Percentiles rank a stretch among this genome's conserved stretches.
These are phyloP conservation scores for Macrosoma leucophasiata DNA, from an alignment of 2,888 invertebrate species.

Conservation along the genomic window DNA sequence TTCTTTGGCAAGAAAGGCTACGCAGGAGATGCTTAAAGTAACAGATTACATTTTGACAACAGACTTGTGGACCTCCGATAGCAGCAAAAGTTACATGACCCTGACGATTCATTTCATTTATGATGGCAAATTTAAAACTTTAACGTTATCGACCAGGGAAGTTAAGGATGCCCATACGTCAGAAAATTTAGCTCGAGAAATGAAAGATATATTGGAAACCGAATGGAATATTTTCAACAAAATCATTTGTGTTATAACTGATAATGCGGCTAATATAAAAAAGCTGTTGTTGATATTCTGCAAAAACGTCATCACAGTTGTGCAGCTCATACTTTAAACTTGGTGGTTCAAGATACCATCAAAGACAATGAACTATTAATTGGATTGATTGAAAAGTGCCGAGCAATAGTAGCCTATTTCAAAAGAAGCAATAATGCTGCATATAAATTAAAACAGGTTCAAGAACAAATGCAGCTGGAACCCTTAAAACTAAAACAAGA, in stretches of 20 bases:
- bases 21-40: constrained; percentile 16
- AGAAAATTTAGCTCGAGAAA: constrained; percentile 15
- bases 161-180: constrained; percentile 9
- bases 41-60: constrained; percentile 16
- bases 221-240: constrained; percentile 20
- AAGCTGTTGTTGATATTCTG: constrained; percentile 14
- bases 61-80: constrained; percentile 16
- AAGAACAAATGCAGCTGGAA: constrained; percentile 22
- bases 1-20: constrained; percentile 18
- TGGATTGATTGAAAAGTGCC: constrained; percentile 10
- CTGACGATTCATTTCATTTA: constrained; percentile 18
- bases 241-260: constrained; percentile 18
- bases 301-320: neutral
- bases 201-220: constrained; percentile 16
- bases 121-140: constrained; percentile 12
- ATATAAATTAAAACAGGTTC: constrained; percentile 14
- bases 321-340: constrained; percentile 1
- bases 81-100: constrained; percentile 8
- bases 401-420: constrained; percentile 5
- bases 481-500: constrained; percentile 18
- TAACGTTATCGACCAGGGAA: constrained; percentile 14
- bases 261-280: constrained; percentile 20
- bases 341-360: constrained; percentile 4
- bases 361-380: constrained; percentile 10
- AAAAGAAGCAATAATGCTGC: constrained; percentile 11